Evolutionary conservation across 2,888 invertebrate species (phyloP).

Genomic region (Drosophila greeni): DNA sequence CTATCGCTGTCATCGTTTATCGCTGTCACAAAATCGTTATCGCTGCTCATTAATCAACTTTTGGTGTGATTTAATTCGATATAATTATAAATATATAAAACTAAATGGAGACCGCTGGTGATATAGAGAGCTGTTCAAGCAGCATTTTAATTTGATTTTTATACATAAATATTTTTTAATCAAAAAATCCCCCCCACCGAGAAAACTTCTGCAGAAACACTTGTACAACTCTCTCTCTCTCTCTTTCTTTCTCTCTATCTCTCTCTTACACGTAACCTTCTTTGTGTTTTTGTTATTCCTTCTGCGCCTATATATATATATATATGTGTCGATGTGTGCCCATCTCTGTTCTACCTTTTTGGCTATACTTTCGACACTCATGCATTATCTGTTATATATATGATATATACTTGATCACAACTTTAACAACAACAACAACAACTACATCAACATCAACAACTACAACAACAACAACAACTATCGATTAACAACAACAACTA

Average conservation of each 20-base stretch:
- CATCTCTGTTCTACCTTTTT: conserved; percentile 29
- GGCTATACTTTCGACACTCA: conserved; percentile 42
- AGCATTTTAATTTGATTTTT: conserved; percentile 10
- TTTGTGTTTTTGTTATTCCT: conserved; percentile 19
- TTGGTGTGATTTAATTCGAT: conserved; percentile 29
- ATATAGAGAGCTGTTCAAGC: conserved; percentile 6
- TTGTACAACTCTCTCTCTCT: conserved; percentile 32
- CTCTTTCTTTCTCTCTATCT: conserved; percentile 11
- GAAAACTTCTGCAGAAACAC: conserved; percentile 20
- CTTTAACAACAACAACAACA: conserved; percentile 47
- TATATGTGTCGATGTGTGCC: conserved; percentile 34
- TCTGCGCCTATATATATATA: conserved; percentile 16
- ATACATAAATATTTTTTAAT: background rate
- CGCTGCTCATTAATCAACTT: conserved; percentile 25
- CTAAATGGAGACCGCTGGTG: conserved; percentile 25
- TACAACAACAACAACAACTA: conserved; percentile 41
- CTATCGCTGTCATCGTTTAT: conserved; percentile 10
- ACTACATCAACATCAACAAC: conserved; percentile 44
- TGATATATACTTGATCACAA: conserved; percentile 60
- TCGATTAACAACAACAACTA: conserved; percentile 54
- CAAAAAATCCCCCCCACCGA: background rate
- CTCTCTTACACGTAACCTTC: conserved; percentile 1
- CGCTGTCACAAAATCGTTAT: conserved; percentile 29
- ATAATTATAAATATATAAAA: conserved; percentile 9
- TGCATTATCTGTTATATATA: conserved; percentile 66